A percentile compares a stretch with the other conserved stretches of the same genome.
Conservation (phyloP, 2,888 invertebrate species). For the Polyploca ridens region DNA sequence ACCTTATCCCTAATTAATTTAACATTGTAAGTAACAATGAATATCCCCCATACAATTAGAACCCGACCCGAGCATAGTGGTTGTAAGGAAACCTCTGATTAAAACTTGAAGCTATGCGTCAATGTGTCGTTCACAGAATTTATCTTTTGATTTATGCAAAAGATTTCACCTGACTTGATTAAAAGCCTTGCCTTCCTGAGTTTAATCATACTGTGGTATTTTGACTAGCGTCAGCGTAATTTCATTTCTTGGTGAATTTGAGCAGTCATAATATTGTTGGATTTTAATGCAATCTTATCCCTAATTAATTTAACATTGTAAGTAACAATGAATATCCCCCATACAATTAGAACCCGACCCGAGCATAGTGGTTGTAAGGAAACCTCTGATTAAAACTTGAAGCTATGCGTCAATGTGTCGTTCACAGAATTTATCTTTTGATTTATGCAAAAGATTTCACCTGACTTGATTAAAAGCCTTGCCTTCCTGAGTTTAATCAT, state of each 20-base stretch:
- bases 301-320: no score
- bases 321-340: not conserved
- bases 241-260: slow-evolving; percentile 2
- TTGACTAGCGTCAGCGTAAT: not conserved
- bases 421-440: slow-evolving; percentile 6
- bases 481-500: not conserved
- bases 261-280: not conserved
- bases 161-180: slow-evolving; percentile 4
- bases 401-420: slow-evolving; percentile 1
- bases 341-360: not conserved
- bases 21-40: no score
- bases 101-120: not conserved
- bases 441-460: slow-evolving; percentile 6
- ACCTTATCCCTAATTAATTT: no score
- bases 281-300: not conserved
- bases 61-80: not conserved
- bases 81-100: not conserved
- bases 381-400: not conserved
- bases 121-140: slow-evolving; percentile 2
- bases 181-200: not conserved
- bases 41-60: not conserved
- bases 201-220: slow-evolving; percentile 5
- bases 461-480: slow-evolving; percentile 3
- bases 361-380: not conserved
- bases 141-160: slow-evolving; percentile 9